A percentile compares a stretch with the other conserved stretches of the same genome.
phyloP scores from a whole-genome alignment of 1,140 invertebrate genomes.

The Marisa cornuarietis region DNA sequence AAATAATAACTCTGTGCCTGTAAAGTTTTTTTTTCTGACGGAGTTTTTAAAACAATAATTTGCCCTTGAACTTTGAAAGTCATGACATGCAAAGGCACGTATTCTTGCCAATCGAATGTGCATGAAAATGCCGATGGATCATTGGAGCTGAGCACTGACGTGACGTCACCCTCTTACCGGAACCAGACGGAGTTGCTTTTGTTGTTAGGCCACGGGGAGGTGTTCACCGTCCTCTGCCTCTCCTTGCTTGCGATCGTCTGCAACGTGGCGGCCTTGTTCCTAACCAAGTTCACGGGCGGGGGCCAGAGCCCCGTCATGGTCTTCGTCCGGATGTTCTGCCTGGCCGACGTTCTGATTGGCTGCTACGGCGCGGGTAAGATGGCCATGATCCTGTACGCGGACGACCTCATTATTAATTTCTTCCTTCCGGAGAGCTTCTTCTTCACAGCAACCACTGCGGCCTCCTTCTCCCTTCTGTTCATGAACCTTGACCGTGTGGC shows the following conservation, averaged over 20 bases:
- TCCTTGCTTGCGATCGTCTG: constrained; percentile 27
- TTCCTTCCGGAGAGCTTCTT: constrained; percentile 60
- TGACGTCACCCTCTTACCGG: neutral
- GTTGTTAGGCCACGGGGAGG: neutral
- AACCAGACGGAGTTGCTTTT: neutral
- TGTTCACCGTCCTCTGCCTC: constrained; percentile 27
- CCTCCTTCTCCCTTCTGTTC: constrained; percentile 40
- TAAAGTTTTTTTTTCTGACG: too few relatives aligned
- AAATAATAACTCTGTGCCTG: too few relatives aligned
- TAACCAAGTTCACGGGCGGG: constrained; percentile 46
- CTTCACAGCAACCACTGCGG: constrained; percentile 46
- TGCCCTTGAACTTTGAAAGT: neutral
- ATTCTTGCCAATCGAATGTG: neutral
- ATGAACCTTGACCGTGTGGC: constrained; percentile 51
- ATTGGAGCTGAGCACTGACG: neutral
- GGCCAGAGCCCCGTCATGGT: constrained; percentile 50
- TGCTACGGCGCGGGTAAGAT: constrained; percentile 54
- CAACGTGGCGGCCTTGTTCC: constrained; percentile 37
- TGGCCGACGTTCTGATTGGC: constrained; percentile 48
- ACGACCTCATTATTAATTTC: constrained; percentile 43
- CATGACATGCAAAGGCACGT: neutral
- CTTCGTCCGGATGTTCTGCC: constrained; percentile 51
- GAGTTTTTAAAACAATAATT: neutral
- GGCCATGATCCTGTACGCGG: constrained; percentile 35
- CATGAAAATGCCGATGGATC: neutral